phyloP scores from a whole-genome alignment of 2,113 vertebrate species.

The Addax nasomaculatus region DNA sequence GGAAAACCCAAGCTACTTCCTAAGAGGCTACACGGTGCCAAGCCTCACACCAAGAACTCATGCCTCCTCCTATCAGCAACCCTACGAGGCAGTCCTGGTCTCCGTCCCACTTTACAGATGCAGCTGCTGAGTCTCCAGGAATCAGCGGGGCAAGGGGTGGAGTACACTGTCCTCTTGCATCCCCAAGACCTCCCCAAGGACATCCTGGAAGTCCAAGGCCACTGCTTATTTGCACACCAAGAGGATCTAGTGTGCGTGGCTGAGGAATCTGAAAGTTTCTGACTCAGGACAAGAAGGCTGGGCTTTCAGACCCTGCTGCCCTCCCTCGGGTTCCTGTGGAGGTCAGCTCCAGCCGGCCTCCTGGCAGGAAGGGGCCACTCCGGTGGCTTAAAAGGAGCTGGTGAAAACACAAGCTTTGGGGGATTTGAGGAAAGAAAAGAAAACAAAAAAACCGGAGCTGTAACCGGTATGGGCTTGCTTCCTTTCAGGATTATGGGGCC shows the following conservation, averaged over 20 bases:
- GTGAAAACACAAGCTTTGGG: background rate
- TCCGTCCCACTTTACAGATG: background rate
- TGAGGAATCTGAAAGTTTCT: background rate
- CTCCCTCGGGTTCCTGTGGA: background rate
- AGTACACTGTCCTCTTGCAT: background rate
- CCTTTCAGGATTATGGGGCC: background rate
- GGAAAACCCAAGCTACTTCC: background rate
- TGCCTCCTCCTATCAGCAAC: background rate
- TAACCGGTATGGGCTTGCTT: background rate
- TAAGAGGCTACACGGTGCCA: background rate
- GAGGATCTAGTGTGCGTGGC: accelerated
- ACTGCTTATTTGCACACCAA: background rate
- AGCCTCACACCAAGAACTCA: accelerated
- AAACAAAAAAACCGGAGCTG: background rate
- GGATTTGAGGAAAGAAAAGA: background rate
- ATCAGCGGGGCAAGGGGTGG: accelerated
- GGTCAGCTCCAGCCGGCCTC: background rate
- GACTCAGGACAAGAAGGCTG: background rate
- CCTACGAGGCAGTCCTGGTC: too few species aligned
- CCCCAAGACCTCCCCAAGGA: background rate
- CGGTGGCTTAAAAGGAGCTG: background rate
- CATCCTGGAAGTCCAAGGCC: background rate
- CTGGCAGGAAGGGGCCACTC: background rate
- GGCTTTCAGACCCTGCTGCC: background rate
- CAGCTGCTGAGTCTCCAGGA: too few species aligned